These are phyloP conservation scores for Pomacea canaliculata DNA, from an alignment of 2,888 invertebrate species.

Conservation along the genomic window DNA sequence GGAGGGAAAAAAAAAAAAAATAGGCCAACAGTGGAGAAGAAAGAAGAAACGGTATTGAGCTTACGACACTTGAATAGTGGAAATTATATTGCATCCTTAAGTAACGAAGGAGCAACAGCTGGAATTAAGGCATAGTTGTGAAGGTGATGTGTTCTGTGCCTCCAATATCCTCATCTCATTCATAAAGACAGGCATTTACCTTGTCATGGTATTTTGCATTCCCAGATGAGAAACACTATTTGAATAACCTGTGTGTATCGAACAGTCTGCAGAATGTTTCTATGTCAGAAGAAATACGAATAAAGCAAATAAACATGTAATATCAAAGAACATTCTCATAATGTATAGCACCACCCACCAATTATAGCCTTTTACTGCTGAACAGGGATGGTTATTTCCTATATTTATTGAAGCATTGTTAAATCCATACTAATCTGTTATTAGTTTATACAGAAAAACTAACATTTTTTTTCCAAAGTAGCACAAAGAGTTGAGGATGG, in stretches of 20 bases:
- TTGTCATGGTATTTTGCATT: constrained; percentile 36
- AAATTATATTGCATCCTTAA: constrained; percentile 35
- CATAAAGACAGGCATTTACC: constrained; percentile 31
- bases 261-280: constrained; percentile 24
- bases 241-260: constrained; percentile 35
- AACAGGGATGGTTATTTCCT: no score
- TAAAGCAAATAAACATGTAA: no score
- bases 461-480: no score
- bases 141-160: constrained; percentile 21
- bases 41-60: background rate
- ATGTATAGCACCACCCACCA: no score
- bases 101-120: constrained; percentile 32
- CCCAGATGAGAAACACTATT: constrained; percentile 35
- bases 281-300: background rate
- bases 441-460: no score
- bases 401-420: no score
- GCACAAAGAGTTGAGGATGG: no score
- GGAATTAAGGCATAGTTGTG: constrained; percentile 31
- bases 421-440: no score
- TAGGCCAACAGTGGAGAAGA: no score
- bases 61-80: constrained; percentile 33
- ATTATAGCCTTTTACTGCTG: no score
- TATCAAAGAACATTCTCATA: no score
- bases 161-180: constrained; percentile 30
- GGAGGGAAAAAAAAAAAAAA: no score